phyloP scores from a whole-genome alignment of 2,888 invertebrate species.

The Orthosia gracilis region DNA sequence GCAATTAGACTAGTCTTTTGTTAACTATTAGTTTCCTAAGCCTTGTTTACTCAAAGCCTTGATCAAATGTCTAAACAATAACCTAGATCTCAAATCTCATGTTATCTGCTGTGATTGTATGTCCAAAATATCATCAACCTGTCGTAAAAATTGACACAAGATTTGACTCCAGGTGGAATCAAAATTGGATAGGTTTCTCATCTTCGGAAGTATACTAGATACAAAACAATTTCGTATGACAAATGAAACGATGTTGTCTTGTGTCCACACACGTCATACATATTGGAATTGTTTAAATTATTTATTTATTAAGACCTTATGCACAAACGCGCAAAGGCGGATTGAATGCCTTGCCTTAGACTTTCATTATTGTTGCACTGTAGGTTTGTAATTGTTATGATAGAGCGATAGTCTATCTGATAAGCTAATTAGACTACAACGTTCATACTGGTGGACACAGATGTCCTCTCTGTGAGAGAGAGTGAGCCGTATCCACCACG shows the following conservation, averaged over 20 bases:
- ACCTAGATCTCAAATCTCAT: neutral
- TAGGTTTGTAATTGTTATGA: no score
- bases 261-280: neutral
- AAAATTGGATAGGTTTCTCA: neutral
- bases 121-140: conserved; percentile 14
- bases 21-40: neutral
- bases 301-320: no score
- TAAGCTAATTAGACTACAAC: no score
- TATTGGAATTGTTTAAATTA: no score
- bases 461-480: no score
- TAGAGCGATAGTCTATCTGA: neutral
- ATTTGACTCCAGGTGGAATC: conserved; percentile 1
- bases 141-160: conserved; percentile 4
- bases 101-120: neutral
- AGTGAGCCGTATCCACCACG: no score
- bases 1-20: neutral
- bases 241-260: neutral
- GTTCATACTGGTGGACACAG: no score
- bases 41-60: neutral
- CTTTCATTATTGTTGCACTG: neutral
- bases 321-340: no score
- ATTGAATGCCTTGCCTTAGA: no score
- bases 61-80: conserved; percentile 15
- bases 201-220: neutral
- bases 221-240: neutral